Percentiles rank a stretch among this genome's conserved stretches.
Conservation (phyloP, 35 echinoderm and acorn worm genomes). For the Lytechinus variegatus region DNA sequence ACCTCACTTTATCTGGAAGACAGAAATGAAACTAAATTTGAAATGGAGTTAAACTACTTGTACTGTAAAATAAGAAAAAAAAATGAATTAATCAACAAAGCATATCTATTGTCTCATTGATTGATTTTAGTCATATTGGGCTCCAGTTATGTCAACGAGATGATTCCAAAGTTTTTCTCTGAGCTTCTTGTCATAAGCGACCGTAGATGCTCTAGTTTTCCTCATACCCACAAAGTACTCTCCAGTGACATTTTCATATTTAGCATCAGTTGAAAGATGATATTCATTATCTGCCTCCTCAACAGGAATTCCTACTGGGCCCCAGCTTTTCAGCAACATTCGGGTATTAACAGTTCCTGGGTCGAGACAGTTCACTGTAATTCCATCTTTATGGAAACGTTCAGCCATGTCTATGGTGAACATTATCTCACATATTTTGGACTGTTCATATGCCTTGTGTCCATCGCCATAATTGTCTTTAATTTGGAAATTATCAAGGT, state of each 20-base stretch:
- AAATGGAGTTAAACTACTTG: too few relatives aligned
- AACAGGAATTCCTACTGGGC: slow-evolving; percentile 60
- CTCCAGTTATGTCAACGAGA: slow-evolving; percentile 78
- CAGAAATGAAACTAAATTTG: too few relatives aligned
- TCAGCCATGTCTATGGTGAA: slow-evolving; percentile 81
- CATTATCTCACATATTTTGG: slow-evolving; percentile 83
- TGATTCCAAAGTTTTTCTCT: slow-evolving; percentile 75
- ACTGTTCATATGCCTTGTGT: slow-evolving; percentile 70
- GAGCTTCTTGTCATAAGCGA: slow-evolving; percentile 74
- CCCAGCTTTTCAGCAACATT: slow-evolving; percentile 68
- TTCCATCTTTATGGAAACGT: slow-evolving; percentile 50
- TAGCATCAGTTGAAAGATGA: slow-evolving; percentile 65
- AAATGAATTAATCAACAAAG: too few relatives aligned
- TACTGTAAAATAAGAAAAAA: too few relatives aligned
- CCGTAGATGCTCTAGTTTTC: slow-evolving; percentile 38
- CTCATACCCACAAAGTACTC: slow-evolving; percentile 78
- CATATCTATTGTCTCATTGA: too few relatives aligned
- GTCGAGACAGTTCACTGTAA: slow-evolving; percentile 82
- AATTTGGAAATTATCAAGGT: slow-evolving; percentile 68
- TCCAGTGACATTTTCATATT: slow-evolving; percentile 73
- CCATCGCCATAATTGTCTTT: slow-evolving; percentile 66
- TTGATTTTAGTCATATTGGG: slow-evolving; percentile 44
- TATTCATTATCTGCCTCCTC: slow-evolving; percentile 85
- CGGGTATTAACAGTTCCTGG: slow-evolving; percentile 96
- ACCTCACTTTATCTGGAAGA: too few relatives aligned